Percentiles rank a stretch among this genome's conserved stretches.
Conservation (phyloP, 2,888 invertebrate genomes). For the Emmelina monodactyla region DNA sequence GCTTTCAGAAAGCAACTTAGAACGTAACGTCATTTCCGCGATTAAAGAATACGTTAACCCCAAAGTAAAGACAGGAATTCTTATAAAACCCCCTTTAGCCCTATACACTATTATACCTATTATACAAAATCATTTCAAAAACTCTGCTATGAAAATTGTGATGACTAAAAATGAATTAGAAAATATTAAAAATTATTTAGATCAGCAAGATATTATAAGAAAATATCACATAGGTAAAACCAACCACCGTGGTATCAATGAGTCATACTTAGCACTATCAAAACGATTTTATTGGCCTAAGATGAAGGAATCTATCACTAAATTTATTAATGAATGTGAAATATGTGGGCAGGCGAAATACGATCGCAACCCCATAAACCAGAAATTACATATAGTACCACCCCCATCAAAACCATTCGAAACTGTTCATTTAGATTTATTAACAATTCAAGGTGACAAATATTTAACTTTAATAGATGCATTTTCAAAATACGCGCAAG, state of each 20-base stretch:
- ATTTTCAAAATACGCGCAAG: slow-evolving; percentile 8
- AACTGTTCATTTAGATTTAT: slow-evolving; percentile 13
- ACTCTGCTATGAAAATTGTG: not conserved
- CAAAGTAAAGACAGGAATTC: slow-evolving; percentile 1
- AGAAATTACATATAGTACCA: slow-evolving; percentile 11
- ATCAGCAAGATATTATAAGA: not conserved
- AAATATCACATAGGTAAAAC: slow-evolving; percentile 9
- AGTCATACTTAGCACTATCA: slow-evolving; percentile 10
- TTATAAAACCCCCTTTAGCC: slow-evolving; percentile 2
- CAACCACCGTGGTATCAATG: slow-evolving; percentile 13
- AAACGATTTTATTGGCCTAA: slow-evolving; percentile 13
- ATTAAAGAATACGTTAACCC: slow-evolving; percentile 3
- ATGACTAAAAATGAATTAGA: slow-evolving; percentile 2
- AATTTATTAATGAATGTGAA: slow-evolving; percentile 10
- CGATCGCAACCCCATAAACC: slow-evolving; percentile 14
- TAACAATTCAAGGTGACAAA: slow-evolving; percentile 9
- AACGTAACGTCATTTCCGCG: not conserved
- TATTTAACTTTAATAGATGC: slow-evolving; percentile 11
- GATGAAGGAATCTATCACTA: slow-evolving; percentile 12
- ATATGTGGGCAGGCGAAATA: slow-evolving; percentile 15
- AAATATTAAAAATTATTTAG: not conserved
- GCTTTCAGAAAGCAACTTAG: slow-evolving; percentile 1
- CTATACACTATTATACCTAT: slow-evolving; percentile 2
- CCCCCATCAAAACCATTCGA: slow-evolving; percentile 14
- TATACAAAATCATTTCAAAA: slow-evolving; percentile 2